Evolutionary conservation across 2,797 vertebrate species (phyloP).

Genomic region (Enteromius anoplus): DNA sequence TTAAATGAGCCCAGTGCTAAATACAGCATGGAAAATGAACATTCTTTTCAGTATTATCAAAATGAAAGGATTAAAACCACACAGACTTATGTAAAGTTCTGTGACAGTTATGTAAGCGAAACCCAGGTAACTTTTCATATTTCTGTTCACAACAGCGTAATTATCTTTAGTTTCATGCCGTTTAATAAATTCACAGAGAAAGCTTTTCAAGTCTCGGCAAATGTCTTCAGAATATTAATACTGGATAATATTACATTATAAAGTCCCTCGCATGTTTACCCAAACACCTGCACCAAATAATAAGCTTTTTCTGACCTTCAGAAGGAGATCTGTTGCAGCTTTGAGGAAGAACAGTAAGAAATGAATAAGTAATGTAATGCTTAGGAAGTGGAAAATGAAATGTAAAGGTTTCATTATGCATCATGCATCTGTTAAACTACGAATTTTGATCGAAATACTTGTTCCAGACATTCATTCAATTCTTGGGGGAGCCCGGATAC

Average conservation of each 20-base stretch:
- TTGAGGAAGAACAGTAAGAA: background rate
- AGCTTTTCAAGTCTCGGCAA: slow-evolving; percentile 28
- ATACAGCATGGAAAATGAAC: slow-evolving; percentile 23
- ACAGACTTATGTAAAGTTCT: slow-evolving; percentile 21
- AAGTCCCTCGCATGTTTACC: background rate
- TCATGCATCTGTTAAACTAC: background rate
- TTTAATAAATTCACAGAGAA: slow-evolving; percentile 39
- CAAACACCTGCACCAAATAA: background rate
- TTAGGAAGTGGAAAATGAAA: background rate
- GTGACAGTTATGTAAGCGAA: slow-evolving; percentile 18
- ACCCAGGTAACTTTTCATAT: slow-evolving; percentile 15
- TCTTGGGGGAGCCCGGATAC: background rate
- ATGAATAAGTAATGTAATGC: background rate
- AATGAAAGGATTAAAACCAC: slow-evolving; percentile 22
- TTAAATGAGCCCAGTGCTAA: slow-evolving; percentile 12
- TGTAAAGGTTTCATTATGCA: background rate
- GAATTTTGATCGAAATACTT: background rate
- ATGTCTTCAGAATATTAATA: slow-evolving; percentile 45
- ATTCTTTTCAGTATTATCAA: slow-evolving; percentile 25
- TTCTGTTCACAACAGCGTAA: slow-evolving; percentile 31
- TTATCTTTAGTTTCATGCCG: slow-evolving; percentile 38
- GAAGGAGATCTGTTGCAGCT: background rate
- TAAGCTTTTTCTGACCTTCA: slow-evolving; percentile 28
- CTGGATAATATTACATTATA: background rate
- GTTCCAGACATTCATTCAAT: slow-evolving; percentile 6